Base-by-base conservation (phyloP, 2,797 vertebrate genomes). In the Paratrypauchen microcephalus region DNA sequence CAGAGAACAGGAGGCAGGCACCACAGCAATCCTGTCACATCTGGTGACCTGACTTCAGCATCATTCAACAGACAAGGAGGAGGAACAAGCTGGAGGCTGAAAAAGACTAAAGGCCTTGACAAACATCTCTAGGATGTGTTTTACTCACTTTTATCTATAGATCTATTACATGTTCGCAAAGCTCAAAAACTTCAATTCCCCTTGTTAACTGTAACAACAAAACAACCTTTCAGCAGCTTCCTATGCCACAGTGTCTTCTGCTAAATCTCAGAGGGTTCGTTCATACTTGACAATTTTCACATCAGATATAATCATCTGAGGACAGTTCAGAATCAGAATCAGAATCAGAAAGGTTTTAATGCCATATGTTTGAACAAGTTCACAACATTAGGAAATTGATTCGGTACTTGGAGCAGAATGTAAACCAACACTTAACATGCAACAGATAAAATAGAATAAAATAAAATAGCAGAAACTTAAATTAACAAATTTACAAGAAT, bases 1-100 rank as follows among this genome's bases (percentile, higher is more conserved):
- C 88, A 60, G 90, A 92, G 90, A 91, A 91, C 85, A 87, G 88
- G 85, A 88, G 89, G 84, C 87, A 77, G 82, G 80, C 83, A 81
- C 82, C 83, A 79, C 79, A 70, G 83, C 77, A 69, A 77, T 86
- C 83, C 91, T 92, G 92, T 94, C 92, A 93, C 91, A 90, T 92
- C 89, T 83, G 87, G 84, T 90, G 87, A 89, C 85, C 88, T 83
- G 85, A 86, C 87, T 88, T 85, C 75, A 9, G 79, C 60, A 83
- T 87, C 66, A 69, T 87, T 81, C 72, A 79, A 87, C 87, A 90
- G 83, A 83, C 81, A 77, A 85, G 82, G 68, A 75, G 73, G 74
- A 78, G 68, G 75, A 72, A 54, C 69, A 68, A 54, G 78, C 72
- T 70, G n/a, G 72, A 73, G 74, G 83, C 78, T 76, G 72, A 57